Base-by-base conservation (phyloP, 2,888 invertebrate species). In the Brenthis ino region DNA sequence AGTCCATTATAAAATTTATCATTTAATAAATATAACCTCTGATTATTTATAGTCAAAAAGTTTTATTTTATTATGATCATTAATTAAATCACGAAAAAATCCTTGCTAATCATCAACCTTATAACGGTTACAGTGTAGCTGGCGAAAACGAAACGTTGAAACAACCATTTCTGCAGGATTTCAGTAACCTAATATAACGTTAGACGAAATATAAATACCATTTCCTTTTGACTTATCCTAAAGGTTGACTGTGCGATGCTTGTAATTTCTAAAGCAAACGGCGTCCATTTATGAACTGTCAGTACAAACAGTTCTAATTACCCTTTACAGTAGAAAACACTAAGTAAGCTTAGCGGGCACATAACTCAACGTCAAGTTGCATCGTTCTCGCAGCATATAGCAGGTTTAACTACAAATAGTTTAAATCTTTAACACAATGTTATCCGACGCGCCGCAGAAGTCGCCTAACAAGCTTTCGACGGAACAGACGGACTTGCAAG, bases 361-460 rank as follows among this genome's bases (percentile, higher is more conserved):
- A 70, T 70, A 57, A 67, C 67, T 71, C 71, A 71, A 71, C 54
- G 67, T 69, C 71, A 67, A 67, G 66, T 64, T 64, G 66, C 63
- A 70, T 75, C 63, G 65, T 55, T 55, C 37, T 37, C 55, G 68
- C 72, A 60, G 67, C 68, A 71, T 72, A 67, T 61, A 56, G 68
- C 70, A 71, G 71, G 71, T 71, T 72, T 67, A 65, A 65, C 67
- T 73, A 65, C 70, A 73, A 75, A 84, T 84, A 85, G 85, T 87
- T 85, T 63, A 63, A 51, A 86, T 85, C 83, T 85, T 85, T 81
- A 85, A 81, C 85, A 84, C 84, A 86, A 83, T 85, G 84, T 85
- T 87, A 87, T 85, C 84, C 82, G 77, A 82, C 79, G 77, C 43
- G 80, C 87, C 85, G 77, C 86, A 84, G 82, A 87, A 89, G 85